Evolutionary conservation across 2,888 invertebrate genomes (phyloP), one percentile per base, ranked within the genome.

Genomic region (Aspidiotus rigidus): DNA sequence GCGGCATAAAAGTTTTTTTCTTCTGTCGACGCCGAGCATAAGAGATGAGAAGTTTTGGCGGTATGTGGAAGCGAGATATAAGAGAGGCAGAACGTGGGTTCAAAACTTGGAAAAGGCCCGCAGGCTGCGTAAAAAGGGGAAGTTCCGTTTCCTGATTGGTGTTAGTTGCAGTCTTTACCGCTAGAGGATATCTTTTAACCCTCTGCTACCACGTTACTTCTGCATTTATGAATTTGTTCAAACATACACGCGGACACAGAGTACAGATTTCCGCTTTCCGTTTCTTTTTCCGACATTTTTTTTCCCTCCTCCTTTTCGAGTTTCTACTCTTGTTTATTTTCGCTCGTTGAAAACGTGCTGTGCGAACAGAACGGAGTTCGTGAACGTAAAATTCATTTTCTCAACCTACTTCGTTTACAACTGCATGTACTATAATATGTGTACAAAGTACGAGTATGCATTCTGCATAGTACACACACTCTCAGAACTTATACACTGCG

Each of bases 81-180:
- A 64, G 16, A 40, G 64, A 41, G 55, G 15, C 41, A 64, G 42
- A 57, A 66, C 66, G 44, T 44, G 66, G 56, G 28, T 28, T 28
- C 66, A 56, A 42, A 66, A 66, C 56, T 66, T 57, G 66, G 57
- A 66, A 66, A 17, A 55, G 57, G 15, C 56, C 66, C 66, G 42
- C 66, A 42, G 66, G 66, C 66, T 56, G 54, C 57, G 28, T 11
- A 42, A 59, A 66, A 66, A 66, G 66, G 57, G 66, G 66, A 66
- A 66, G 66, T 66, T 66, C 66, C 66, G 66, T 57, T 66, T 66
- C 66, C 66, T 66, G 66, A 66, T 66, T 66, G 66, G 66, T 66
- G 66, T 66, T 66, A 66, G 66, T 66, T 66, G 66, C 66, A 66
- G 66, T 66, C 66, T 66, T 66, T 28, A 66, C 66, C 66, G 66